Percentiles rank a stretch among this genome's conserved stretches.
Evolutionary conservation across 2,888 invertebrate genomes (phyloP).

Genomic region (Polylopha cassiicola): DNA sequence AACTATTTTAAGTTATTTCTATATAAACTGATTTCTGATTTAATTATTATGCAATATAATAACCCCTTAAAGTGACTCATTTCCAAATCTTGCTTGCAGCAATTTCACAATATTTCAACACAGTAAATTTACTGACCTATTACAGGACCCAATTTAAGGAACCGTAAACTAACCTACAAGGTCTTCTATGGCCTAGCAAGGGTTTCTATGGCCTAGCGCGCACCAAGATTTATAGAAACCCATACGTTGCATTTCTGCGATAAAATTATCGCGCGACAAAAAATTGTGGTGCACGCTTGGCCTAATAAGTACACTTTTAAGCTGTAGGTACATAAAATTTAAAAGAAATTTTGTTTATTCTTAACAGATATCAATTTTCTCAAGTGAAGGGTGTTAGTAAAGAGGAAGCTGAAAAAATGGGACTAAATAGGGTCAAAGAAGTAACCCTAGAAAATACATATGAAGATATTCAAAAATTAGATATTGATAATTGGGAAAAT

Average conservation of each 20-base stretch:
- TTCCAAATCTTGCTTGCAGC: background rate
- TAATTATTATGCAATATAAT: background rate
- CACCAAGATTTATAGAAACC: too few relatives aligned
- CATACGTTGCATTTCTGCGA: too few relatives aligned
- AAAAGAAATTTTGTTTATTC: too few relatives aligned
- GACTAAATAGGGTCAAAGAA: conserved; percentile 81
- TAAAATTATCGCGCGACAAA: too few relatives aligned
- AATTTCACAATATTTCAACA: background rate
- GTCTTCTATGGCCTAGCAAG: too few relatives aligned
- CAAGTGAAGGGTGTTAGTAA: conserved; percentile 75
- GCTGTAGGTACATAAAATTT: too few relatives aligned
- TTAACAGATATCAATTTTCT: conserved; percentile 77
- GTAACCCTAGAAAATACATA: conserved; percentile 85
- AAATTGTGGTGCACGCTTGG: too few relatives aligned
- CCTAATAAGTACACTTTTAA: too few relatives aligned
- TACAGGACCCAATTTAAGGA: too few relatives aligned
- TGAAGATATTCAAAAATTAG: conserved; percentile 83
- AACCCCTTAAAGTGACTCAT: background rate
- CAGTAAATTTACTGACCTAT: background rate
- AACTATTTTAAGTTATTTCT: too few relatives aligned
- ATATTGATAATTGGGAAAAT: conserved; percentile 91
- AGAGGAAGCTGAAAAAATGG: conserved; percentile 81
- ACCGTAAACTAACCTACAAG: too few relatives aligned
- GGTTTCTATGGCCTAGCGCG: too few relatives aligned
- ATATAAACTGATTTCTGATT: conserved; percentile 5